These are phyloP conservation scores for Tichodroma muraria DNA, from an alignment of 2,113 vertebrate genomes.

Conservation along the genomic window DNA sequence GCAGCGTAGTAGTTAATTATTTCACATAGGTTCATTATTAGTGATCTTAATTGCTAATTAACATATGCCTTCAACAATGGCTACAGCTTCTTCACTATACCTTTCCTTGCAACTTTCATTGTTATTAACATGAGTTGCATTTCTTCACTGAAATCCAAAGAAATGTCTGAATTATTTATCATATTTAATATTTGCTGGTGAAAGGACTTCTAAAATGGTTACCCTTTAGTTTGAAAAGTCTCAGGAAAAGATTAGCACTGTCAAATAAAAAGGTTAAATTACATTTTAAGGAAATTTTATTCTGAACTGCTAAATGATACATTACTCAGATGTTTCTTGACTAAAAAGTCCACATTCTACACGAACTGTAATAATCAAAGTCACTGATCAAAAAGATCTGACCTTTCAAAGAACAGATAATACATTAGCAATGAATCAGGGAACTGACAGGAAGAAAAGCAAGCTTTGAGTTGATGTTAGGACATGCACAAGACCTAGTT, in stretches of 20 bases:
- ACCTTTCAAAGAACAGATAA: conserved; percentile 9
- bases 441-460: background rate
- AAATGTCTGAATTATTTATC: background rate
- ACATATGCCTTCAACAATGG: background rate
- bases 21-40: background rate
- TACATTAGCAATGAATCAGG: background rate
- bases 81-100: background rate
- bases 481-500: background rate
- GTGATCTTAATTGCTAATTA: background rate
- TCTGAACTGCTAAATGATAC: background rate
- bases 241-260: background rate
- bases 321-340: background rate
- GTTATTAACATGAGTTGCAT: background rate
- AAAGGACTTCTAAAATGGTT: background rate
- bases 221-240: background rate
- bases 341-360: background rate
- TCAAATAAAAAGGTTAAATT: conserved; percentile 9
- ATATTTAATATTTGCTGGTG: background rate
- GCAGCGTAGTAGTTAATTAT: background rate
- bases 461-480: background rate
- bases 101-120: background rate
- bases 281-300: background rate
- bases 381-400: background rate
- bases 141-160: background rate
- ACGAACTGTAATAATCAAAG: background rate